These are phyloP conservation scores for Philopotamus ludificatus DNA, from an alignment of 1,140 invertebrate genomes.

Conservation along the genomic window DNA sequence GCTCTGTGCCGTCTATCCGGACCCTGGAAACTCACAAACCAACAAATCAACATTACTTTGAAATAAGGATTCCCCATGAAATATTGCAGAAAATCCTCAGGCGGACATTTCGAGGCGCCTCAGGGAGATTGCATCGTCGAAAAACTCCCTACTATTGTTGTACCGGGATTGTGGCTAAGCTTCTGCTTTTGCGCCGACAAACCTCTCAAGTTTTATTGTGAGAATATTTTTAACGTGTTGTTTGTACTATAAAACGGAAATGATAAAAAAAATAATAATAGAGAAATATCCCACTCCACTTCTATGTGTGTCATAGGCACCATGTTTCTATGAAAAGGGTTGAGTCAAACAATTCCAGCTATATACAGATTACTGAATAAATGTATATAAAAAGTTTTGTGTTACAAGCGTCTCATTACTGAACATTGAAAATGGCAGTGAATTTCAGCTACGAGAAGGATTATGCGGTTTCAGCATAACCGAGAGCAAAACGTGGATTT, in stretches of 20 bases:
- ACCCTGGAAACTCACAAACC: constrained; percentile 9
- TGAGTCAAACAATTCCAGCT: too few relatives aligned
- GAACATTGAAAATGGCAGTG: too few relatives aligned
- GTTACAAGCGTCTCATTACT: too few relatives aligned
- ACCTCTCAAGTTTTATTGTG: constrained; percentile 9
- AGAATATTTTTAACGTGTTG: background rate
- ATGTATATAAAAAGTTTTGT: too few relatives aligned
- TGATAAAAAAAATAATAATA: too few relatives aligned
- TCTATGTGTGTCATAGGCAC: too few relatives aligned
- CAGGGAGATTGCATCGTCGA: constrained; percentile 20
- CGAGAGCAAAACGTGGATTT: too few relatives aligned
- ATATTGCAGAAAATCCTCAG: constrained; percentile 31
- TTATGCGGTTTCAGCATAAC: too few relatives aligned
- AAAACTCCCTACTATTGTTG: constrained; percentile 11
- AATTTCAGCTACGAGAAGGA: too few relatives aligned
- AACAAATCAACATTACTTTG: constrained; percentile 38
- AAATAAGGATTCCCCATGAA: constrained; percentile 31
- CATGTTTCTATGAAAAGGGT: too few relatives aligned
- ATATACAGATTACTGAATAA: too few relatives aligned
- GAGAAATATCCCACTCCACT: too few relatives aligned
- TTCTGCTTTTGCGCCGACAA: background rate
- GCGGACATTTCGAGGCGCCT: constrained; percentile 22
- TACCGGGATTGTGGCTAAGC: background rate
- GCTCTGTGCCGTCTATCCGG: background rate
- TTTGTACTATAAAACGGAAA: background rate